Percentiles rank a stretch among this genome's conserved stretches.
These are phyloP conservation scores for Gryllus longicercus DNA, from an alignment of 2,888 invertebrate species.

Conservation along the genomic window DNA sequence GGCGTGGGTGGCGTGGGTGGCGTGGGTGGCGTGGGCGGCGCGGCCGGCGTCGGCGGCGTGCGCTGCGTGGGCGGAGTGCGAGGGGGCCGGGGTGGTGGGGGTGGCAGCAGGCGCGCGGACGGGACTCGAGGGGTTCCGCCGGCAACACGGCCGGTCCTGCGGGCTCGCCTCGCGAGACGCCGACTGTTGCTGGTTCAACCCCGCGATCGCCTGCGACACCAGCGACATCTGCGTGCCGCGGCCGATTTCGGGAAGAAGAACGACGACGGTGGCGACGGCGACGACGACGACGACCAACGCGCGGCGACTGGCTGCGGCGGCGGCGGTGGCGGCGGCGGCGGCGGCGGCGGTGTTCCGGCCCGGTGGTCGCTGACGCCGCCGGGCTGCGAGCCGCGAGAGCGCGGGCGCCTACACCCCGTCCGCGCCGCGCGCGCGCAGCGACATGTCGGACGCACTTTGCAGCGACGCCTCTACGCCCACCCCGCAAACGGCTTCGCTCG, in stretches of 20 bases:
- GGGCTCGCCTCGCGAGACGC: not conserved
- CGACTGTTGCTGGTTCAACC: constrained; percentile 41
- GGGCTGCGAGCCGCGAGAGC: not conserved
- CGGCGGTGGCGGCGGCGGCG: not conserved
- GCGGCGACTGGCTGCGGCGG: constrained; percentile 21
- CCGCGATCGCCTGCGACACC: constrained; percentile 57
- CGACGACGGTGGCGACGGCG: not conserved
- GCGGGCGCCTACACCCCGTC: not conserved
- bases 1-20: not conserved
- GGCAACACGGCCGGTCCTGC: not conserved
- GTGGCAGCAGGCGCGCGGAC: not conserved
- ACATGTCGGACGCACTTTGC: too few species aligned
- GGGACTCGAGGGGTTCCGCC: not conserved
- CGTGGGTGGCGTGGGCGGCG: not conserved
- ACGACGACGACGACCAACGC: not conserved
- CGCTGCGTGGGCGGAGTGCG: not conserved
- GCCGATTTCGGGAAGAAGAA: not conserved
- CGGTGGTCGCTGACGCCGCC: not conserved
- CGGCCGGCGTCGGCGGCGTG: not conserved
- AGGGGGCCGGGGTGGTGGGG: not conserved
- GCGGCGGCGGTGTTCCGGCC: not conserved
- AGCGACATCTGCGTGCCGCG: constrained; percentile 49
- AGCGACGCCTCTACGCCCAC: too few species aligned
- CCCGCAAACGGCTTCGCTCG: too few species aligned
- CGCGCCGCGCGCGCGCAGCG: too few species aligned